Evolutionary conservation across 1,140 invertebrate species (phyloP).

Genomic region (Panagrolaimus sp.): DNA sequence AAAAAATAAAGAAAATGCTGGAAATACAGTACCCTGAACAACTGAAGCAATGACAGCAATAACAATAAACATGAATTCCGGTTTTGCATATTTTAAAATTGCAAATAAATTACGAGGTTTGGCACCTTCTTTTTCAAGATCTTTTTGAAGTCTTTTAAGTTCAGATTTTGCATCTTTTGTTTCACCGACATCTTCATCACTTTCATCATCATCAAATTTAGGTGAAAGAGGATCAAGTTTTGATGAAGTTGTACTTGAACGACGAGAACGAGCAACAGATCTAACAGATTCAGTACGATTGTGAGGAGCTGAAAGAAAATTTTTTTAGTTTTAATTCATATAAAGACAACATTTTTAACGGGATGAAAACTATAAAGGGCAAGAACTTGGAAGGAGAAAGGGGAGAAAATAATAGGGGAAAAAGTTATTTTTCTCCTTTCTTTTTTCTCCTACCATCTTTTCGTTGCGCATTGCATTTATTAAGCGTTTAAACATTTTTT

Average conservation of each 20-base stretch:
- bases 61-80: slow-evolving; percentile 21
- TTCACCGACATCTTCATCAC: slow-evolving; percentile 9
- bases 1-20: slow-evolving; percentile 31
- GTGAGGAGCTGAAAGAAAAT: not conserved
- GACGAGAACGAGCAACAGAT: no score
- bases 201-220: slow-evolving; percentile 26
- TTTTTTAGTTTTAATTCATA: no score
- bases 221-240: not conserved
- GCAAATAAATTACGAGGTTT: slow-evolving; percentile 22
- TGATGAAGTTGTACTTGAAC: no score
- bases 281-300: no score
- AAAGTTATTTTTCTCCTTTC: no score
- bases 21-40: slow-evolving; percentile 26
- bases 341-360: no score
- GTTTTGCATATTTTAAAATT: slow-evolving; percentile 20
- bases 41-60: slow-evolving; percentile 19
- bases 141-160: slow-evolving; percentile 21
- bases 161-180: slow-evolving; percentile 9
- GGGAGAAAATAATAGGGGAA: no score
- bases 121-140: slow-evolving; percentile 17
- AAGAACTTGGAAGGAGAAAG: no score
- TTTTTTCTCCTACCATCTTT: no score
- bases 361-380: no score
- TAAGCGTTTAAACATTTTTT: no score
- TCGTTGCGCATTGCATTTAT: no score